A percentile compares a stretch with the other conserved stretches of the same genome.
Conservation (phyloP, 2,113 vertebrate species). For the Panthera tigris region DNA sequence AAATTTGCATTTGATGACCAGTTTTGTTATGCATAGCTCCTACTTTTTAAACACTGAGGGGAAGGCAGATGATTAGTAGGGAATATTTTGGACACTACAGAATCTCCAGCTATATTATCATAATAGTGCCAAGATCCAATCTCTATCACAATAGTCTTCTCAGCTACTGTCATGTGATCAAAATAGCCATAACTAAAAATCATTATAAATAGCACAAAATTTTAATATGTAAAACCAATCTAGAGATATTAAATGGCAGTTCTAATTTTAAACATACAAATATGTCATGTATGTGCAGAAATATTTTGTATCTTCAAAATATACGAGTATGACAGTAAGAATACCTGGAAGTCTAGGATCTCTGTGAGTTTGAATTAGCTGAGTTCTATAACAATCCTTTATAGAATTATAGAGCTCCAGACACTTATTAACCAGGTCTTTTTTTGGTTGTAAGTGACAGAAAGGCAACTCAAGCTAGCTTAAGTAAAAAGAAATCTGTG, state of each 20-base stretch:
- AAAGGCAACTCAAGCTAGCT: background rate
- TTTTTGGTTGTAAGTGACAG: background rate
- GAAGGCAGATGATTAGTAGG: background rate
- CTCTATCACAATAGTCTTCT: background rate
- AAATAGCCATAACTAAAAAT: background rate
- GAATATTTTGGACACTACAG: background rate
- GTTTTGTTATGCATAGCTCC: background rate
- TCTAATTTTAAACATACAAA: background rate
- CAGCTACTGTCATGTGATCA: background rate
- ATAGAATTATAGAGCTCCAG: background rate
- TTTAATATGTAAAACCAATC: conserved; percentile 18
- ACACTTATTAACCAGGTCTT: background rate
- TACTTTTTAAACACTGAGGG: background rate
- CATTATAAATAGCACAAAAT: background rate
- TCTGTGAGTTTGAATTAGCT: background rate
- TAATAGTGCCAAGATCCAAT: background rate
- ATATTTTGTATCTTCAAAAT: background rate
- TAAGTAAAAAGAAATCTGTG: conserved; percentile 33
- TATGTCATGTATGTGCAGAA: background rate
- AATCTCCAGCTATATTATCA: background rate
- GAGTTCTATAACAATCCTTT: background rate
- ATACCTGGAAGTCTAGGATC: background rate
- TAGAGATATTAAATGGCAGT: background rate
- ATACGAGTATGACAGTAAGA: background rate
- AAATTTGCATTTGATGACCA: background rate